Evolutionary conservation across 2,113 vertebrate species (phyloP).

Genomic region (Camarhynchus parvulus): DNA sequence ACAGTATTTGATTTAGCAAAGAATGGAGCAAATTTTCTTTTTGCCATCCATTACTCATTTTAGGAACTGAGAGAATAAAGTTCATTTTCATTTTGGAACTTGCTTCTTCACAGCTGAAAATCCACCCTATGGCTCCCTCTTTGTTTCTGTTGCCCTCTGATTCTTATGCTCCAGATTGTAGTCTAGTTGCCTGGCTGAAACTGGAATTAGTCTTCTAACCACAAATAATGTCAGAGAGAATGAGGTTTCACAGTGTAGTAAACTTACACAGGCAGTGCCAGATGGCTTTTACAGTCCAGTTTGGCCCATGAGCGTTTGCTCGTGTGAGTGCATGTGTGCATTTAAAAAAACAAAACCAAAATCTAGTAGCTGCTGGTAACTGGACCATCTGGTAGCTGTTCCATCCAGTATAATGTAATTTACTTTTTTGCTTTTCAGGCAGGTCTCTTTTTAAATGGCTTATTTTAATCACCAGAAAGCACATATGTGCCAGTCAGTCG

Average conservation of each 20-base stretch:
- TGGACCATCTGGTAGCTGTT: conserved; percentile 67
- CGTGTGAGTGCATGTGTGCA: conserved; percentile 14
- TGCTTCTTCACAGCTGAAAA: conserved; percentile 15
- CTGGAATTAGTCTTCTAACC: conserved; percentile 43
- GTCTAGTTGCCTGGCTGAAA: conserved; percentile 29
- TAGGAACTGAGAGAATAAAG: not conserved
- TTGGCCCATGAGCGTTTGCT: conserved; percentile 55
- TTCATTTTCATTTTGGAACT: conserved; percentile 35
- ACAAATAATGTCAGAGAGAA: conserved; percentile 52
- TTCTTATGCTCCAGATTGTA: not conserved
- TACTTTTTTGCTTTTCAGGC: conserved; percentile 68
- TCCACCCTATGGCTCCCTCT: not conserved
- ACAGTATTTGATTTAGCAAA: not conserved
- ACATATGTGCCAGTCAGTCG: conserved; percentile 66
- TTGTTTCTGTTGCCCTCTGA: conserved; percentile 32
- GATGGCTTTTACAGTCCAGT: conserved; percentile 67
- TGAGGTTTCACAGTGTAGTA: conserved; percentile 29
- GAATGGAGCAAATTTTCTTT: not conserved
- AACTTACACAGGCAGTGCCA: conserved; percentile 43
- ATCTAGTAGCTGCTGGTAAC: conserved; percentile 68
- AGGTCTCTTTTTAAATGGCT: conserved; percentile 70
- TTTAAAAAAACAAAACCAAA: conserved; percentile 34
- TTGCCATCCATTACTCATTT: not conserved
- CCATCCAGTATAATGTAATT: conserved; percentile 64
- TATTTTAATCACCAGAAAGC: conserved; percentile 70